These are phyloP conservation scores for Ooceraea biroi DNA, from an alignment of 1,140 invertebrate genomes.

Conservation along the genomic window DNA sequence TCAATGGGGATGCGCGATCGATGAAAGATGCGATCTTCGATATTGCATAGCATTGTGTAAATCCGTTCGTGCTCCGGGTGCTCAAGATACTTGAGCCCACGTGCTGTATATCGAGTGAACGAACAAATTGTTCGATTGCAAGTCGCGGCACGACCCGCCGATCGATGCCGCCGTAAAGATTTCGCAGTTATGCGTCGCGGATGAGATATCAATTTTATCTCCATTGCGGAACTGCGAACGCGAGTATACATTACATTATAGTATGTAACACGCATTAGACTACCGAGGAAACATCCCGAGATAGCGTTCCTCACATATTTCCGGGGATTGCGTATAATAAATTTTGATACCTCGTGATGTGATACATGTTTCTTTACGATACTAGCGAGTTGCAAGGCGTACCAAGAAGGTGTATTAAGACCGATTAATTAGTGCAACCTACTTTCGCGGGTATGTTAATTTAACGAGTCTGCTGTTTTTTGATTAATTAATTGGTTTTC, in stretches of 20 bases:
- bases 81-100: conserved; percentile 18
- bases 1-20: conserved; percentile 26
- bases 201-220: conserved; percentile 44
- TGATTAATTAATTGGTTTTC: too few species aligned
- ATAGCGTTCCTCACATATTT: not conserved
- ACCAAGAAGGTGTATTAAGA: too few species aligned
- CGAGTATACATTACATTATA: conserved; percentile 32
- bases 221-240: not conserved
- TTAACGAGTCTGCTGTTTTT: too few species aligned
- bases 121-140: conserved; percentile 47
- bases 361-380: too few species aligned
- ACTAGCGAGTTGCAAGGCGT: too few species aligned
- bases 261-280: conserved; percentile 18
- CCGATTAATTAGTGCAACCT: too few species aligned
- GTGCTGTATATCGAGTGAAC: conserved; percentile 16
- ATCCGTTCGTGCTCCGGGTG: not conserved
- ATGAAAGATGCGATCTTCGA: conserved; percentile 33
- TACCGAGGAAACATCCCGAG: conserved; percentile 6
- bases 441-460: too few species aligned
- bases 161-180: conserved; percentile 37
- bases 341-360: conserved; percentile 15
- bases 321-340: not conserved
- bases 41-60: conserved; percentile 30
- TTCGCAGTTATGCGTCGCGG: conserved; percentile 32
- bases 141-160: conserved; percentile 24